These are phyloP conservation scores for Acyrthosiphon pisum DNA, from an alignment of 1,140 invertebrate species.

Conservation along the genomic window DNA sequence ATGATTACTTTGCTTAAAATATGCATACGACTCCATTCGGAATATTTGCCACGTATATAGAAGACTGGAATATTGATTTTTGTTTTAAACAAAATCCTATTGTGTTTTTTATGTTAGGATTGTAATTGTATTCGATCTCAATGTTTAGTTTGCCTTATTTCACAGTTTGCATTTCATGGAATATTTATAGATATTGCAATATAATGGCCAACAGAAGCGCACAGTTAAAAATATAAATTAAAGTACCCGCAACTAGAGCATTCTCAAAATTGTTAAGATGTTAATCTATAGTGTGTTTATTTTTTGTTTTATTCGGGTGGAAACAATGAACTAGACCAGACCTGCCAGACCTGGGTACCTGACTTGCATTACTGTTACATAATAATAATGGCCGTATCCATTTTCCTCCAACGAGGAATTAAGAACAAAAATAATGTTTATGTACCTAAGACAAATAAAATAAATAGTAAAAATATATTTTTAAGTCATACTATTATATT, in stretches of 20 bases:
- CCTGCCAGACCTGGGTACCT: background rate
- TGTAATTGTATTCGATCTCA: background rate
- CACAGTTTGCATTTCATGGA: background rate
- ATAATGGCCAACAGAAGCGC: background rate
- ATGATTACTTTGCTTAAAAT: slow-evolving; percentile 25
- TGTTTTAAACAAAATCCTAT: background rate
- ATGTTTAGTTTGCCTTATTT: background rate
- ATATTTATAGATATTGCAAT: slow-evolving; percentile 30
- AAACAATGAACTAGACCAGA: background rate
- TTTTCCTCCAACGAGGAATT: no score
- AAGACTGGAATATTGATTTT: background rate
- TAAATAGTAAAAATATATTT: no score
- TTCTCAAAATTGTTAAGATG: slow-evolving; percentile 9
- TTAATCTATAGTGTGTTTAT: background rate
- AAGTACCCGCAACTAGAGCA: background rate
- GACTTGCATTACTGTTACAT: background rate
- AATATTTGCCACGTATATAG: background rate
- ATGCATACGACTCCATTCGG: background rate
- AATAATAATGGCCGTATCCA: background rate
- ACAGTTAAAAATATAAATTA: slow-evolving; percentile 27
- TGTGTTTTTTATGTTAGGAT: background rate
- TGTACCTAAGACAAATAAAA: no score
- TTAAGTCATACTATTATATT: no score
- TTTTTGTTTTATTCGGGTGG: background rate
- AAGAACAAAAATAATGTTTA: no score